Base-by-base conservation (phyloP, 1,140 invertebrate genomes). In the Heliconius eleuchia region DNA sequence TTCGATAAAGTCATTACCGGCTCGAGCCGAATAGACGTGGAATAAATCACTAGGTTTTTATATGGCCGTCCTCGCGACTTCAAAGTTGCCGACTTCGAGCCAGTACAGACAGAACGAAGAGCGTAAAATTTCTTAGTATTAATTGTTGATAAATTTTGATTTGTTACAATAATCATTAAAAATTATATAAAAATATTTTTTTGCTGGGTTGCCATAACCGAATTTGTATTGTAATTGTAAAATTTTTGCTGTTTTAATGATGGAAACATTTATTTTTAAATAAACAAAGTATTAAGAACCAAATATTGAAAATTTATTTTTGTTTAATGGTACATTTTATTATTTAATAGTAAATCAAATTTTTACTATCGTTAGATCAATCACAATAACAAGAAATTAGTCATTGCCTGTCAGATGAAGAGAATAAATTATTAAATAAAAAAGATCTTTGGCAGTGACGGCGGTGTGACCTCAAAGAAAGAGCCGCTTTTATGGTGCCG, bases 11-110 rank as follows among this genome's bases (percentile, higher is more conserved):
- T 76, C 60, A 23, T 76, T 77, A 66, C 27, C 50, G 16, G 46
- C 70, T 37, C 16, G 34, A 75, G 70, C 57, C 39, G 74, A 37
- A 80, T 80, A 6, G 50, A 52, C 50, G 55, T 57, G 60, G 76
- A 52, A 77, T 77, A 77, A 77, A 77, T 77, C 76, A 77, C 71
- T 70, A 46, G 70, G 76, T 77, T 77, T 77, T 77, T 77, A 77
- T 77, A 72, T 30, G 71, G 46, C 66, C 76, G 50, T 77, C 76
- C 73, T 72, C 76, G 76, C 70, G 30, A 77, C 76, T 77, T 77
- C 76, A 77, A 77, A 77, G 76, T 30, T 72, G 57, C 57, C 57
- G 57, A 23, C 57, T 11, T n/a, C 57, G 0, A 66, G 55, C 55
- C n/a, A 57, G 55, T 57, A 7, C 55, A 23, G 57, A 16, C 57